A percentile compares a stretch with the other conserved stretches of the same genome.
These are phyloP conservation scores for Leptopilina boulardi DNA, from an alignment of 1,140 invertebrate species.

Conservation along the genomic window DNA sequence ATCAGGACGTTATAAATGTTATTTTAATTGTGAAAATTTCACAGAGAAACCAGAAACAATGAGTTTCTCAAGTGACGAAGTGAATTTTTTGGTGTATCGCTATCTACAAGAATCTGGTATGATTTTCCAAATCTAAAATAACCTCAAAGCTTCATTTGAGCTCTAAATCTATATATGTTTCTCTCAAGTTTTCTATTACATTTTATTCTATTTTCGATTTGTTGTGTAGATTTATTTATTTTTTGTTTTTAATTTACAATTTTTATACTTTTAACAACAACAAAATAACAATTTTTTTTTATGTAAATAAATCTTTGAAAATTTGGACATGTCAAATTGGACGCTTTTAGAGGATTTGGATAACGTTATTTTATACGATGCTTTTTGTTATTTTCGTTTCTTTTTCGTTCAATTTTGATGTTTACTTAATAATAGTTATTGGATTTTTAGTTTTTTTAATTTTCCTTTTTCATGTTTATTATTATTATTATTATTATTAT, in stretches of 20 bases:
- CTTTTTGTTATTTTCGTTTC: conserved; percentile 32
- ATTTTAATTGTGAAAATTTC: conserved; percentile 42
- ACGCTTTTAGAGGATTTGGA: too few relatives aligned
- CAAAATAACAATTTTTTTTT: too few relatives aligned
- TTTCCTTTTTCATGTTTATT: too few relatives aligned
- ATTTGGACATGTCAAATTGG: too few relatives aligned
- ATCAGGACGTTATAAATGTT: conserved; percentile 34
- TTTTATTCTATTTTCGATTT: background rate
- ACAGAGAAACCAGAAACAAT: conserved; percentile 77
- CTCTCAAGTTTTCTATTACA: conserved; percentile 2
- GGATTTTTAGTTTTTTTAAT: too few relatives aligned
- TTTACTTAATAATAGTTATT: too few relatives aligned
- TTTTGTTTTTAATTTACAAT: conserved; percentile 17
- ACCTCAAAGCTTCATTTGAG: conserved; percentile 58
- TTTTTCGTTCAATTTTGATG: conserved; percentile 24
- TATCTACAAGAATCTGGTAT: conserved; percentile 99
- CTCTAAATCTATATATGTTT: conserved; percentile 40
- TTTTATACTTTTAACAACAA: too few relatives aligned
- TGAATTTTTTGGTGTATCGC: conserved; percentile 98
- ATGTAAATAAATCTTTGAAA: too few relatives aligned
- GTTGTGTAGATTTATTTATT: background rate
- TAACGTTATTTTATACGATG: too few relatives aligned
- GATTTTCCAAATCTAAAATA: conserved; percentile 59
- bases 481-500: too few relatives aligned
- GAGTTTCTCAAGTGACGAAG: conserved; percentile 99